Evolutionary conservation across 2,797 vertebrate genomes (phyloP), one percentile per base, ranked within the genome.

Genomic region (Anabas testudineus): DNA sequence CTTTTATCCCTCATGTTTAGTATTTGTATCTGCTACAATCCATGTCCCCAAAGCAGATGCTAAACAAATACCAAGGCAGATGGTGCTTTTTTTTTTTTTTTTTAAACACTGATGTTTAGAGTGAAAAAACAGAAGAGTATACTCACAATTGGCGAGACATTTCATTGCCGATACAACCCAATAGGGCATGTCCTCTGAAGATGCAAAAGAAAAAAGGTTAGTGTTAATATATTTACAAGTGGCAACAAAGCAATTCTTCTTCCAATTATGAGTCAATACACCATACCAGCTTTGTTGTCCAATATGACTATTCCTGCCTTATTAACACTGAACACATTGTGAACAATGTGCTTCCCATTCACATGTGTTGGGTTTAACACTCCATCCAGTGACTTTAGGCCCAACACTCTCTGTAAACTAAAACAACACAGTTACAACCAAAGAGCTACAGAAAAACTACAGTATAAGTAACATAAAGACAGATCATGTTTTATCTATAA

Each of bases 161-260:
- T 96, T 99, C 97, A 99, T 97, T 70, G 97, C 97, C 2, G 97
- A 98, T 64, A 97, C 86, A 73, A 99, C 95, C 97, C 97, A 98
- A 45, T 98, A 95, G 59, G 97, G 97, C 90, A 98, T 94, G 67
- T 99, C 97, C 65, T 92, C 91, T 92, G 76, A 8, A 58, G 28
- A 74, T 1, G 10, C 5, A 74, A 74, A 56, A 13, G 4, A 1
- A 66, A 21, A 68, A 1, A 30, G 1, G 47, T 47, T 2, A 76
- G 64, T 55, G 3, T 15, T 47, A 10, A 51, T 15, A 46, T 4
- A 47, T 4, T 15, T 54, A 2, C 3, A 18, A 37, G 15, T 16
- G 41, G 9, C 16, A 39, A 28, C 9, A 21, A 21, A 47, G 3
- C 43, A 47, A 5, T 24, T 26, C 8, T 53, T 49, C 7, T 13